phyloP scores from a whole-genome alignment of 2,888 invertebrate species.

The Byasa hedistus region DNA sequence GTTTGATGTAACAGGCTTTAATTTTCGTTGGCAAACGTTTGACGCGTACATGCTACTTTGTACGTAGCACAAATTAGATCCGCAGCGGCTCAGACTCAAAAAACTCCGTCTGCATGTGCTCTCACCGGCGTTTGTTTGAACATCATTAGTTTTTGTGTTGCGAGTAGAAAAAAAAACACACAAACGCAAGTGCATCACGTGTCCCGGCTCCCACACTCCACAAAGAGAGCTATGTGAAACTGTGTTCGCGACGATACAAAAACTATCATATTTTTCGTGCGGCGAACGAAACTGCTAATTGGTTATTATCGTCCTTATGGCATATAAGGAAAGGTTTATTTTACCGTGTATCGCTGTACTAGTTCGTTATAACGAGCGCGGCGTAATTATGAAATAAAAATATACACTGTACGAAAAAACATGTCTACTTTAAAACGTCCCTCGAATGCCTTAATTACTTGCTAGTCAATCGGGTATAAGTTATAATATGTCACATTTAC shows the following conservation, averaged over 20 bases:
- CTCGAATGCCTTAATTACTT: not conserved
- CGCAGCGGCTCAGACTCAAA: constrained; percentile 1
- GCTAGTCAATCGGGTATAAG: too few species aligned
- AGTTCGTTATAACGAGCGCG: not conserved
- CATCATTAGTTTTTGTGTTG: constrained; percentile 22
- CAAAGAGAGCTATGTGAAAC: constrained; percentile 22
- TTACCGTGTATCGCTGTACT: not conserved
- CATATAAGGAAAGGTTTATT: not conserved
- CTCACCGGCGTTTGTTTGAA: constrained; percentile 25
- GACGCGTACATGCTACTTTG: not conserved
- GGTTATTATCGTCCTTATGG: not conserved
- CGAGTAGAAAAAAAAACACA: constrained; percentile 9
- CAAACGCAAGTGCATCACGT: constrained; percentile 15
- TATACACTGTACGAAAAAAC: not conserved
- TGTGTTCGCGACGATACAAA: constrained; percentile 10
- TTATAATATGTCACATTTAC: too few species aligned
- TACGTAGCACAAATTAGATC: constrained; percentile 15
- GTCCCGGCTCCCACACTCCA: constrained; percentile 19
- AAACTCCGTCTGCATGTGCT: constrained; percentile 10
- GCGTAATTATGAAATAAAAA: not conserved
- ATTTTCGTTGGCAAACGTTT: not conserved
- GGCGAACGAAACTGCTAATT: constrained; percentile 1
- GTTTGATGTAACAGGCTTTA: not conserved
- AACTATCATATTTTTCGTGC: constrained; percentile 8
- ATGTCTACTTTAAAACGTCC: not conserved